Evolutionary conservation across 92 coral and sea anemone species (phyloP), one percentile per base, ranked within the genome.

Genomic region (Desmophyllum pertusum): DNA sequence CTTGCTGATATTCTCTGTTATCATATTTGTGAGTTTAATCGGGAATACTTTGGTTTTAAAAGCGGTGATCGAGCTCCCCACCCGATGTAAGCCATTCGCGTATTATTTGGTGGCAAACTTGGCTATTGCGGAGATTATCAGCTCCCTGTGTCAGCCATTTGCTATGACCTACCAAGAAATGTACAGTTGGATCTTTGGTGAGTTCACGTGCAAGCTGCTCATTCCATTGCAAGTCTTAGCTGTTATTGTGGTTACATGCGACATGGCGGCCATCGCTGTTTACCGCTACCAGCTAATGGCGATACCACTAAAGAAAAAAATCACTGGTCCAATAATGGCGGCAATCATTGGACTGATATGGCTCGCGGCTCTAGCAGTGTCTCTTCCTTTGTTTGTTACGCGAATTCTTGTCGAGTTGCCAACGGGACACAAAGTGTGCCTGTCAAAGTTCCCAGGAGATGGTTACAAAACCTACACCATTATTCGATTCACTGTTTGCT

Each of bases 71-170:
- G 86, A 67, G 45, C 43, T 74, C 4, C 81, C 81, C 36, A 67
- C 41, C 50, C 75, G 45, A 4, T 66, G 48, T 75, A 91, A 86
- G 57, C 95, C 94, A 19, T 83, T 93, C 57, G 68, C 85, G 21
- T 93, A 93, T 53, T 84, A 79, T 45, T 63, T 93, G 70, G 97
- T 93, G 36, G 81, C 92, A 0, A 93, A 86, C 72, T 62, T 93
- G 90, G 97, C 97, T 38, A 91, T 91, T 17, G 94, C 91, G 1
- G 97, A 93, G 35, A 63, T 93, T 17, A 65, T 93, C 71, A 91
- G 90, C 31, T 85, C 94, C 2, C 15, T 93, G 10, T 89, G 90
- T 73, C 77, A 81, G 9, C 93, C 93, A 1, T 93, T 93, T 37
- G 11, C 80, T 45, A 73, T 93, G 51, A 37, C 80, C 59, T 90